Evolutionary conservation across 2,797 vertebrate species (phyloP).

Genomic region (Sphenopsis melanotis): DNA sequence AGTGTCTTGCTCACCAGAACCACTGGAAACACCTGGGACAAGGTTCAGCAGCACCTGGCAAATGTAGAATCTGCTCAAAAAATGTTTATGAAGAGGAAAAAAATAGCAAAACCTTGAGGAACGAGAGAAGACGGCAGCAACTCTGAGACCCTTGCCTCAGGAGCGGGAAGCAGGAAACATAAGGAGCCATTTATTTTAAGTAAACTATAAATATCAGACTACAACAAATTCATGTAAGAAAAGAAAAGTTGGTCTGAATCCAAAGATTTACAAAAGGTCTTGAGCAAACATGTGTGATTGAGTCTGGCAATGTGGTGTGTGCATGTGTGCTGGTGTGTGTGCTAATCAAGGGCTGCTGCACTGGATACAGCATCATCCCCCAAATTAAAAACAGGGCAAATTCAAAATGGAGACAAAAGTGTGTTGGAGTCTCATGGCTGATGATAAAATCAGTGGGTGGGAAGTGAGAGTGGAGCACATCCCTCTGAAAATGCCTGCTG

Average conservation of each 20-base stretch:
- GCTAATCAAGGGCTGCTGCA: background rate
- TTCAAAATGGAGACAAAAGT: background rate
- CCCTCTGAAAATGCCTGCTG: background rate
- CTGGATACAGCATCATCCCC: background rate
- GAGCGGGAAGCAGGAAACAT: constrained; percentile 59
- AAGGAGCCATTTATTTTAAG: constrained; percentile 68
- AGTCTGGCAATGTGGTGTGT: constrained; percentile 12
- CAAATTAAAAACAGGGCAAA: constrained; percentile 48
- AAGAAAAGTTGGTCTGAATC: constrained; percentile 54
- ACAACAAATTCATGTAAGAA: constrained; percentile 47
- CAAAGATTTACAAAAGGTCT: constrained; percentile 49
- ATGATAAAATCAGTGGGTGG: background rate
- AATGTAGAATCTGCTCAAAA: constrained; percentile 26
- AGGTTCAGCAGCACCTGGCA: constrained; percentile 16
- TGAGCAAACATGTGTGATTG: constrained; percentile 53
- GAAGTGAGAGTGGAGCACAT: rapidly evolving
- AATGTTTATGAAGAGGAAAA: constrained; percentile 22
- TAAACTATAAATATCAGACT: constrained; percentile 64
- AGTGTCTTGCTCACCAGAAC: background rate
- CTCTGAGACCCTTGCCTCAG: background rate
- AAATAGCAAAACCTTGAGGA: constrained; percentile 12
- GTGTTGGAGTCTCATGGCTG: rapidly evolving
- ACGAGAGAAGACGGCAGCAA: constrained; percentile 31
- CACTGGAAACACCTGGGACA: background rate
- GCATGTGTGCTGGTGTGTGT: background rate